Base-by-base conservation (phyloP, 2,888 invertebrate genomes). In the Andrena fulva region DNA sequence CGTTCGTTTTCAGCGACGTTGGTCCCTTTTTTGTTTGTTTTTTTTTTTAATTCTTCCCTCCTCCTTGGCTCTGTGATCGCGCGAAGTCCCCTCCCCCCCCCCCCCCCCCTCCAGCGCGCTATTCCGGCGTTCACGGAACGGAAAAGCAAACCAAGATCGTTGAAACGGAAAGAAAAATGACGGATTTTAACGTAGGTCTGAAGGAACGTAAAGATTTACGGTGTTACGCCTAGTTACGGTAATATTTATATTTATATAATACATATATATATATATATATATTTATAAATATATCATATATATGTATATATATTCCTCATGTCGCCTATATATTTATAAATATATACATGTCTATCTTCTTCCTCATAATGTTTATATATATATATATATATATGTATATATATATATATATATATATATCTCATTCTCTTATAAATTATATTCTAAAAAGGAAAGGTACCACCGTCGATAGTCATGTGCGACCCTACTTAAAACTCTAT, bases 401-500 rank as follows among this genome's bases (percentile, higher is more conserved):
- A 70, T 69, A 78, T 70, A 64, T 73, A 77, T 50, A 77, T 35
- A 67, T 67, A 67, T 67, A 52, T 50, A 69, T 73, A 29, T 73
- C 60, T 60, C 72, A 63, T 84, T 27, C 56, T 59, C 78, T 77
- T 81, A 80, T 77, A 85, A 83, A 80, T 83, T 77, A 80, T 77
- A 83, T 31, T 33, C 83, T 84, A 85, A 74, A 81, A 85, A 85
- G 76, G 67, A 85, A 86, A 87, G 76, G 77, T 86, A 85, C 87
- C 85, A 80, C 79, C 75, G 48, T 80, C 60, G 75, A 71, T 77
- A 87, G 67, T 83, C 80, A 71, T 75, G 73, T 76, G 77, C 84
- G 78, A 85, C 64, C 48, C 87, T 87, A 87, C 56, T 87, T 90
- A 88, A 48, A 85, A 78, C 35, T 81, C 85, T 90, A 88, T 84